Percentiles rank a stretch among this genome's conserved stretches.
Conservation (phyloP, 2,797 vertebrate species). For the Catharus ustulatus region DNA sequence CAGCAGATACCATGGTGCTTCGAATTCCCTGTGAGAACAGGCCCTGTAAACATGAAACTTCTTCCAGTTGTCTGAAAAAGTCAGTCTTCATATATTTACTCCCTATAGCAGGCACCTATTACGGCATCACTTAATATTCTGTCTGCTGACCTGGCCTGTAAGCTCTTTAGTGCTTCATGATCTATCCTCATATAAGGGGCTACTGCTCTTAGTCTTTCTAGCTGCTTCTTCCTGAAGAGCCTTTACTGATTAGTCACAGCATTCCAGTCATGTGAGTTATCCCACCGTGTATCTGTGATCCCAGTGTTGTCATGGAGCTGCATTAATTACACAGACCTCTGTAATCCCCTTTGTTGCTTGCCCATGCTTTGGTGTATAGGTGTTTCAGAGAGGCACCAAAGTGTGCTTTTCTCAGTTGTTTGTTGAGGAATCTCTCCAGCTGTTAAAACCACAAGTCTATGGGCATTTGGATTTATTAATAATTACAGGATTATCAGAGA, state of each 20-base stretch:
- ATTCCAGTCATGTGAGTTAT: neutral
- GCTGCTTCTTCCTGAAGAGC: neutral
- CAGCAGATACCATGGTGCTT: neutral
- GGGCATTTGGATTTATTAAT: neutral
- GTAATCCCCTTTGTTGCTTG: neutral
- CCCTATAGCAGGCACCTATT: neutral
- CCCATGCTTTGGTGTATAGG: accelerated
- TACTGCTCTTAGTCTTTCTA: neutral
- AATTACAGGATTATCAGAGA: neutral
- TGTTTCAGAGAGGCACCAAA: neutral
- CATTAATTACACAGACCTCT: neutral
- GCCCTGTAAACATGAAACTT: neutral
- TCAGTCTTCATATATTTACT: neutral
- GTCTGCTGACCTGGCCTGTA: neutral
- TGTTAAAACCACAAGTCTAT: neutral
- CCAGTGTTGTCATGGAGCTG: neutral
- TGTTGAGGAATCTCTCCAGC: neutral
- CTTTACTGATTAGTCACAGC: neutral
- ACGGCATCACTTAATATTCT: neutral
- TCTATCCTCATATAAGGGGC: neutral
- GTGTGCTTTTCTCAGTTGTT: neutral
- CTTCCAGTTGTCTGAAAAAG: neutral
- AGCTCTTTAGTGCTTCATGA: neutral
- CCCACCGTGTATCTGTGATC: neutral
- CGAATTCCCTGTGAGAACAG: neutral